Percentiles rank a stretch among this genome's conserved stretches.
phyloP scores from a whole-genome alignment of 2,888 invertebrate species.

The Phengaris alcon region DNA sequence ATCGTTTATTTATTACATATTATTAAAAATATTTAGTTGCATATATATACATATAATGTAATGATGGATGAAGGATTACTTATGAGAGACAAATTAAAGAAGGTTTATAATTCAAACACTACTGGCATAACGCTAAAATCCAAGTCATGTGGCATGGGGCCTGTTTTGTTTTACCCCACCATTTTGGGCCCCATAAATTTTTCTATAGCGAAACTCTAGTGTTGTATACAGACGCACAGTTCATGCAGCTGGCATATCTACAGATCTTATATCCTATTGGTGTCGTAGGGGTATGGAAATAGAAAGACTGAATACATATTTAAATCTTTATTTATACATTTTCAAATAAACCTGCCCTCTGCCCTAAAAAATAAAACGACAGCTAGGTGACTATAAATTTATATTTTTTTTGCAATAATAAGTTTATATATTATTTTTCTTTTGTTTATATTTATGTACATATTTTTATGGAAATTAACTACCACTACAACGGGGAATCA shows the following conservation, averaged over 20 bases:
- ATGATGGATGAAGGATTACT: too few species aligned
- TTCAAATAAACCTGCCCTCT: constrained; percentile 47
- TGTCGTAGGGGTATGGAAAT: constrained; percentile 31
- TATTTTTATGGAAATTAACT: constrained; percentile 35
- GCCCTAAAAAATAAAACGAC: constrained; percentile 66
- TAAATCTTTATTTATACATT: constrained; percentile 56
- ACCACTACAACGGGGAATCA: constrained; percentile 36
- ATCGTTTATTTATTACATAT: not conserved
- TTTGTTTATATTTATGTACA: constrained; percentile 62
- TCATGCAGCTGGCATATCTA: not conserved
- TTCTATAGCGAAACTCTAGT: too few species aligned
- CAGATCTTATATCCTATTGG: not conserved
- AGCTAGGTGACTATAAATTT: constrained; percentile 62
- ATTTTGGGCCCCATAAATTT: too few species aligned
- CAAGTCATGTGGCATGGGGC: too few species aligned
- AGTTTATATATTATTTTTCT: constrained; percentile 45
- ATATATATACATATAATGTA: too few species aligned
- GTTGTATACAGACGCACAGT: too few species aligned
- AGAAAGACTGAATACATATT: constrained; percentile 48
- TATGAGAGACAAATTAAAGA: too few species aligned
- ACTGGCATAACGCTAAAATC: too few species aligned
- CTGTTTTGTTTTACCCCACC: too few species aligned
- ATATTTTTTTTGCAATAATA: constrained; percentile 49
- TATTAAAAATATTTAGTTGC: too few species aligned
- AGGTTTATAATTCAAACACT: too few species aligned